phyloP scores from a whole-genome alignment of 2,888 invertebrate species.

The Zootermopsis nevadensis region DNA sequence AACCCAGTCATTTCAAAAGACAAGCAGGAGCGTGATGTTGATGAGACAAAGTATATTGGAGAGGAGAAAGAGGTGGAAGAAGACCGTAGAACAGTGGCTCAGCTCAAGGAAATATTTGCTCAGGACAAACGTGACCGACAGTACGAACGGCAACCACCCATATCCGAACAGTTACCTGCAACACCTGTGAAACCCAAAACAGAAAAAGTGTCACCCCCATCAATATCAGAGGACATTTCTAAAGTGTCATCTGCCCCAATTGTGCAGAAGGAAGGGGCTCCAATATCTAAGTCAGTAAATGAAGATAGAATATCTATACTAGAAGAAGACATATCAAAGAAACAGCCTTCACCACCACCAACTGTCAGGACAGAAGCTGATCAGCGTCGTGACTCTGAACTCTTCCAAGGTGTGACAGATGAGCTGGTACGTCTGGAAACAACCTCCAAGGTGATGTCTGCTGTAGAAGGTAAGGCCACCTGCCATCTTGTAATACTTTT shows the following conservation, averaged over 20 bases:
- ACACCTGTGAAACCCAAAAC: constrained; percentile 10
- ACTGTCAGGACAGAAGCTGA: constrained; percentile 53
- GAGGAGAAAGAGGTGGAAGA: constrained; percentile 81
- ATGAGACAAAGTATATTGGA: constrained; percentile 82
- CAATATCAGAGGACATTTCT: constrained; percentile 43
- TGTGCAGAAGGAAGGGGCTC: constrained; percentile 17
- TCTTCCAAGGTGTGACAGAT: constrained; percentile 64
- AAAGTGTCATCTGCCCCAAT: not conserved
- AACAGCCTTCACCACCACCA: constrained; percentile 23
- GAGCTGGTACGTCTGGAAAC: constrained; percentile 61
- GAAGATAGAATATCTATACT: constrained; percentile 24
- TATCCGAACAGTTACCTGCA: constrained; percentile 35
- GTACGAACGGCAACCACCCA: constrained; percentile 52
- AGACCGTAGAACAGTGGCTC: constrained; percentile 61
- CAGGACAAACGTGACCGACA: constrained; percentile 48
- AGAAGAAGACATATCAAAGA: constrained; percentile 46
- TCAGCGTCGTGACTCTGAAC: constrained; percentile 61
- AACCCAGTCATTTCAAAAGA: constrained; percentile 29
- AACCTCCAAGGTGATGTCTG: constrained; percentile 53
- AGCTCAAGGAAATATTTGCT: constrained; percentile 52
- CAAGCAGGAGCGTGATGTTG: constrained; percentile 61
- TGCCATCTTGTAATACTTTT: too few relatives aligned
- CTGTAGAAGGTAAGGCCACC: constrained; percentile 53
- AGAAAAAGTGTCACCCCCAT: constrained; percentile 14
- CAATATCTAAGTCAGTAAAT: constrained; percentile 32